Conservation (phyloP, 2,888 invertebrate species). For the Brenthis daphne region DNA sequence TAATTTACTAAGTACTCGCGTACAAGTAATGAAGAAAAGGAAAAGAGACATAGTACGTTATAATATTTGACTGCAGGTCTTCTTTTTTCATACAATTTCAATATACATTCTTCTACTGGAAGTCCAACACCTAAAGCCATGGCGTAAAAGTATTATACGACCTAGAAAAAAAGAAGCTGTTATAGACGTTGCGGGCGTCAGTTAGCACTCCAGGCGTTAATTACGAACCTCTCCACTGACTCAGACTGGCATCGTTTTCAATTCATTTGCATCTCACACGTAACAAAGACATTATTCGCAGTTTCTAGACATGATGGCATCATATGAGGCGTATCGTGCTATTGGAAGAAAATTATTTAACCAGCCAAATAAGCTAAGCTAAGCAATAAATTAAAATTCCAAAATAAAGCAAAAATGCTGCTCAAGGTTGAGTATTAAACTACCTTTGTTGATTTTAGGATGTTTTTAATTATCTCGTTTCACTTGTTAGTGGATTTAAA, state of each 20-base stretch:
- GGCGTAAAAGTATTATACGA: conserved; percentile 32
- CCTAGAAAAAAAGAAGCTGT: conserved; percentile 37
- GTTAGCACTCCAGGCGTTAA: conserved; percentile 62
- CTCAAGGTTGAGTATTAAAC: background rate
- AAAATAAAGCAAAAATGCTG: background rate
- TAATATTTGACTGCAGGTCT: background rate
- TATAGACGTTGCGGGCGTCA: conserved; percentile 50
- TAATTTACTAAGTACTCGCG: too few relatives aligned
- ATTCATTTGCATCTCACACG: conserved; percentile 50
- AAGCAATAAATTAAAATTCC: background rate
- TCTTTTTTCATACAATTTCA: background rate
- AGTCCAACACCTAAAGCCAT: background rate
- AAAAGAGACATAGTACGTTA: too few relatives aligned
- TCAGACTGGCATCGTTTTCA: conserved; percentile 50
- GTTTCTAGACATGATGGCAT: conserved; percentile 25
- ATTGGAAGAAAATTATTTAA: background rate
- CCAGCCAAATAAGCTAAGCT: background rate
- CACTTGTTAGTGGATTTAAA: conserved; percentile 10
- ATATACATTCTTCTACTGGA: background rate
- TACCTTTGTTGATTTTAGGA: background rate
- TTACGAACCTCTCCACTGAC: conserved; percentile 58
- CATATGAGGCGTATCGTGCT: conserved; percentile 10
- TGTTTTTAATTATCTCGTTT: conserved; percentile 24
- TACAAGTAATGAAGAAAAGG: too few relatives aligned
- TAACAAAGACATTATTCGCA: conserved; percentile 20